A percentile compares a stretch with the other conserved stretches of the same genome.
These are phyloP conservation scores for Caenorhabditis parvicauda DNA, from an alignment of 2,888 invertebrate genomes.

Conservation along the genomic window DNA sequence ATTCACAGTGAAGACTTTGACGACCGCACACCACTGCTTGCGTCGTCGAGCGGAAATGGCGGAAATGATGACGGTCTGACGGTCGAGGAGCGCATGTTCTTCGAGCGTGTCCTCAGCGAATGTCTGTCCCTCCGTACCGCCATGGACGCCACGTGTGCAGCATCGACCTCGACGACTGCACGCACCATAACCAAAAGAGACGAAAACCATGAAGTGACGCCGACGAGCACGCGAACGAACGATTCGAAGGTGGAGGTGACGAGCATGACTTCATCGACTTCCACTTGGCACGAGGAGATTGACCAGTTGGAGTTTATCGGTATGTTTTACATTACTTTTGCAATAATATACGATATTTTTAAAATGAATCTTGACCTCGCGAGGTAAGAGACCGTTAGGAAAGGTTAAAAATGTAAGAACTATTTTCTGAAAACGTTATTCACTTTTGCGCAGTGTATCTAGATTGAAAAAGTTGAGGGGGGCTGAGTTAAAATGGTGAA, in stretches of 20 bases:
- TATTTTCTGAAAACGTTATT: no score
- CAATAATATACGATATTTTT: no score
- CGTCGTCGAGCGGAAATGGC: no score
- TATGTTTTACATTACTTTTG: no score
- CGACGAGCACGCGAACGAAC: slow-evolving; percentile 14
- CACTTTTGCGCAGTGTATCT: no score
- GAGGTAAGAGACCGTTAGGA: no score
- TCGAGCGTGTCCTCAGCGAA: slow-evolving; percentile 36
- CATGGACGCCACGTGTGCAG: slow-evolving; percentile 21
- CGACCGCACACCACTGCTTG: slow-evolving; percentile 14
- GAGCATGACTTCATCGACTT: slow-evolving; percentile 32
- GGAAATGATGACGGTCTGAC: slow-evolving; percentile 35
- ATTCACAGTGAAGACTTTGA: slow-evolving; percentile 18
- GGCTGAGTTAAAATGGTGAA: no score
- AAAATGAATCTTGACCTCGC: no score
- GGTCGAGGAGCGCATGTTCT: slow-evolving; percentile 49
- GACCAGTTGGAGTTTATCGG: slow-evolving; percentile 40
- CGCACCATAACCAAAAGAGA: slow-evolving; percentile 8
- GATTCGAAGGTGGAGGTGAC: slow-evolving; percentile 31
- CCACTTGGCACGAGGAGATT: slow-evolving; percentile 43
- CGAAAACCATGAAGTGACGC: slow-evolving; percentile 14
- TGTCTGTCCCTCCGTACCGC: slow-evolving; percentile 33
- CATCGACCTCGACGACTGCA: slow-evolving; percentile 10
- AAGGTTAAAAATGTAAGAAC: no score
- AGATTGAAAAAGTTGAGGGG: background rate